Conservation (phyloP, 2,797 vertebrate species). For the Myotis pilosus region DNA sequence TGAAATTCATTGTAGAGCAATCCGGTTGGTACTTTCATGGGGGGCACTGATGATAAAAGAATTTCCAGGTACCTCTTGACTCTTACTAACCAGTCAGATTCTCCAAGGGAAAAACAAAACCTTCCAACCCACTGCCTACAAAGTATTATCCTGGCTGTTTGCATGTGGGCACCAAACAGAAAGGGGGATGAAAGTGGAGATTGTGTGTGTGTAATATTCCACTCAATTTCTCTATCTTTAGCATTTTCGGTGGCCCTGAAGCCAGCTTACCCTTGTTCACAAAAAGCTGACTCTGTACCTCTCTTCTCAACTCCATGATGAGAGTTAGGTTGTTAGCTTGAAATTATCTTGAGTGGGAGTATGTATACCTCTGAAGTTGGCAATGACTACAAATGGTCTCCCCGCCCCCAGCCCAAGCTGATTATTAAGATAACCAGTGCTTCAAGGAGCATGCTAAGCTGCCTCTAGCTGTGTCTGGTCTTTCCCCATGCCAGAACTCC, state of each 20-base stretch:
- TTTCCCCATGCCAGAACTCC: background rate
- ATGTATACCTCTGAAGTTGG: background rate
- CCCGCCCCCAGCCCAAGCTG: background rate
- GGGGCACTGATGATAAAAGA: background rate
- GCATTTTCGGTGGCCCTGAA: background rate
- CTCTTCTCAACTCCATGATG: background rate
- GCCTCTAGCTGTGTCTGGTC: background rate
- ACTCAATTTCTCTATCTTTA: background rate
- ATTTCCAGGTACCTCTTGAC: background rate
- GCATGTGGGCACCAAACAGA: background rate
- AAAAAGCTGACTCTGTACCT: background rate
- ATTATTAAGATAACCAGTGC: background rate
- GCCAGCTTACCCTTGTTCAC: background rate
- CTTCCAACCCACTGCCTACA: background rate
- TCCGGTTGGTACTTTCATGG: background rate
- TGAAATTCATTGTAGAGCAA: background rate
- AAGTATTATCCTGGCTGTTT: background rate
- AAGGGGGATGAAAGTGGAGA: background rate
- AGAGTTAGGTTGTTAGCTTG: background rate
- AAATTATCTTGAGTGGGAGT: background rate
- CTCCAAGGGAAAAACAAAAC: background rate
- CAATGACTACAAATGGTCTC: background rate
- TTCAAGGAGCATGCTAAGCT: fast-evolving
- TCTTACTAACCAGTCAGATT: background rate
- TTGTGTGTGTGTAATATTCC: background rate